Conservation (phyloP, 2,113 vertebrate species). For the Puffinus mauretanicus region DNA sequence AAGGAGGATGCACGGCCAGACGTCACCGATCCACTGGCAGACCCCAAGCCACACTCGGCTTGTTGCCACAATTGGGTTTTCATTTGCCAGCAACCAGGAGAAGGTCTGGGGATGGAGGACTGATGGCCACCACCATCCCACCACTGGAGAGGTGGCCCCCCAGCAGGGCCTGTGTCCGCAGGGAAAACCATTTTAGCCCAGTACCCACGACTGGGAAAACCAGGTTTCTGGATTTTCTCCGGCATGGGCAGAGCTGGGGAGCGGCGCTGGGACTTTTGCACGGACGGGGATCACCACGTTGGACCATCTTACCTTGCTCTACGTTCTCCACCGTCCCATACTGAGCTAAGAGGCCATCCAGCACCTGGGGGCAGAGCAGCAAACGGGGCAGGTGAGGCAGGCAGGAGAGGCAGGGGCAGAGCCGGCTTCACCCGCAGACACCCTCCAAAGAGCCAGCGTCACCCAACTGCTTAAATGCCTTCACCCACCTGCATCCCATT, state of each 20-base stretch:
- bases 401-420: not conserved
- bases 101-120: not conserved
- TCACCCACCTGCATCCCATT: not conserved
- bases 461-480: not conserved
- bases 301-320: conserved; percentile 86
- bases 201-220: not conserved
- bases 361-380: conserved; percentile 76
- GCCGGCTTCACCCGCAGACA: not conserved
- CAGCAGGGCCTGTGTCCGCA: not conserved
- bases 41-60: not conserved
- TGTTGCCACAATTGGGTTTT: not conserved
- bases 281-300: not conserved
- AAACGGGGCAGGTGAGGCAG: not conserved
- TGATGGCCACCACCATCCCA: not conserved
- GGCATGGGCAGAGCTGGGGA: not conserved
- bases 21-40: fast-evolving
- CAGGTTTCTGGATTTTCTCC: not conserved
- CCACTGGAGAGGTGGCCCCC: fast-evolving
- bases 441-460: not conserved
- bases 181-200: not conserved
- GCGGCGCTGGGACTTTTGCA: fast-evolving
- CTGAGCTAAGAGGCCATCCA: conserved; percentile 90
- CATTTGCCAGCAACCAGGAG: not conserved
- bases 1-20: not conserved
- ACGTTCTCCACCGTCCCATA: conserved; percentile 90